These are phyloP conservation scores for Seriola dumerili DNA, from an alignment of 2,113 vertebrate genomes.

Conservation along the genomic window DNA sequence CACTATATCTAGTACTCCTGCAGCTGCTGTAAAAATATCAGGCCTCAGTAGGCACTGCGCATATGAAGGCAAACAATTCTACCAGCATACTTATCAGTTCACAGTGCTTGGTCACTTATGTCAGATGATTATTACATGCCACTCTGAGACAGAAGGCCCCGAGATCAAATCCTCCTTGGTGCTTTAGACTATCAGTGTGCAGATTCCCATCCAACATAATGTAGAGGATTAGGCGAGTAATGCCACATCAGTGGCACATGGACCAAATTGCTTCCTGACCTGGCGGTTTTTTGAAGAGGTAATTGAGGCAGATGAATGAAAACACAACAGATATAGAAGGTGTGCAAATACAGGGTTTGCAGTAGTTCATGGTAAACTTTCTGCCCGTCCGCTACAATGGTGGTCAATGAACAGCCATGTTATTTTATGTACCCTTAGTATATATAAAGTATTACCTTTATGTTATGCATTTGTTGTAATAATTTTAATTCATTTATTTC, in stretches of 20 bases:
- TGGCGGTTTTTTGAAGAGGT: slow-evolving; percentile 39
- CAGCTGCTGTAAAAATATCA: slow-evolving; percentile 15
- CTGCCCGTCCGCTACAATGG: not conserved
- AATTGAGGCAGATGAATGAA: slow-evolving; percentile 23
- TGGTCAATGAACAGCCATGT: not conserved
- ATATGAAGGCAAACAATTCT: slow-evolving; percentile 29
- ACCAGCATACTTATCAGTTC: slow-evolving; percentile 15
- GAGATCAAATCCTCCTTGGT: slow-evolving; percentile 68
- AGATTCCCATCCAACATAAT: slow-evolving; percentile 65
- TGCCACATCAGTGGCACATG: slow-evolving; percentile 64
- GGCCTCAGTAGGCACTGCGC: slow-evolving; percentile 2
- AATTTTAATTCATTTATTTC: slow-evolving; percentile 6
- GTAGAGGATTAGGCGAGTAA: slow-evolving; percentile 70
- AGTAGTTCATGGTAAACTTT: not conserved
- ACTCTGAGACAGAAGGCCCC: slow-evolving; percentile 65
- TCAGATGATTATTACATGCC: slow-evolving; percentile 64
- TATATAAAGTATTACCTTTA: not conserved
- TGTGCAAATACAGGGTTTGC: not conserved
- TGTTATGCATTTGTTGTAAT: not conserved
- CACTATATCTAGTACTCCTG: not conserved
- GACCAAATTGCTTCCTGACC: slow-evolving; percentile 60
- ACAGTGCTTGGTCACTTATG: slow-evolving; percentile 35
- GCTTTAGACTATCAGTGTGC: slow-evolving; percentile 61
- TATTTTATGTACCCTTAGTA: not conserved
- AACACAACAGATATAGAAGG: slow-evolving; percentile 10